These are phyloP conservation scores for Xestia c-nigrum DNA, from an alignment of 2,888 invertebrate genomes.

Conservation along the genomic window DNA sequence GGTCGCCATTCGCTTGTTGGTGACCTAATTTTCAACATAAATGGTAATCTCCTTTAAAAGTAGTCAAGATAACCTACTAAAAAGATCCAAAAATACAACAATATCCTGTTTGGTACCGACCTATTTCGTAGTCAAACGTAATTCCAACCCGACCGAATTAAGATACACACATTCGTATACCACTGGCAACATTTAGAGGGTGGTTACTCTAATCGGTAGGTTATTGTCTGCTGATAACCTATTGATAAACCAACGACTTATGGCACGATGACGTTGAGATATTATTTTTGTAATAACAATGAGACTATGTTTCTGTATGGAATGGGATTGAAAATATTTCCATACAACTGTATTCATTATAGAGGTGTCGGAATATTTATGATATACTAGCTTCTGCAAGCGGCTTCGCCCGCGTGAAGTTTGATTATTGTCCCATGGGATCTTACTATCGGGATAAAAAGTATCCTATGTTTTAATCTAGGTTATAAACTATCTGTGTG, in stretches of 20 bases:
- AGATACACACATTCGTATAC: neutral
- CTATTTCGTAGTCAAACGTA: slow-evolving; percentile 45
- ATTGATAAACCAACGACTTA: slow-evolving; percentile 58
- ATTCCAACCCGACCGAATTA: slow-evolving; percentile 33
- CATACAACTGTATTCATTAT: neutral
- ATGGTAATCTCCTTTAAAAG: neutral
- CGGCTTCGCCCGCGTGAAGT: no score
- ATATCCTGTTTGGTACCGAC: slow-evolving; percentile 55
- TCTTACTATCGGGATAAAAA: no score
- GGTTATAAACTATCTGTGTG: no score
- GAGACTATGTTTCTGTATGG: neutral
- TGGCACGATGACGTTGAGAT: slow-evolving; percentile 44
- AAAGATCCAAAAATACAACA: slow-evolving; percentile 26
- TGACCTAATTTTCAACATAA: neutral
- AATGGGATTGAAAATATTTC: slow-evolving; percentile 32
- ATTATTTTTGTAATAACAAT: slow-evolving; percentile 58
- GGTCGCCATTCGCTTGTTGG: neutral
- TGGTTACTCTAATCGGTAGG: slow-evolving; percentile 24
- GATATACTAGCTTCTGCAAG: no score
- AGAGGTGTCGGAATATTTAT: slow-evolving; percentile 1
- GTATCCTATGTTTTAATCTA: no score
- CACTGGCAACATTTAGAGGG: neutral
- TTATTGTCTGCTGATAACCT: slow-evolving; percentile 56
- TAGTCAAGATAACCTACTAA: slow-evolving; percentile 4
- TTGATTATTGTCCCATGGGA: no score